A percentile compares a stretch with the other conserved stretches of the same genome.
These are phyloP conservation scores for Drosophila takahashii DNA, from an alignment of 1,140 invertebrate genomes.

Conservation along the genomic window DNA sequence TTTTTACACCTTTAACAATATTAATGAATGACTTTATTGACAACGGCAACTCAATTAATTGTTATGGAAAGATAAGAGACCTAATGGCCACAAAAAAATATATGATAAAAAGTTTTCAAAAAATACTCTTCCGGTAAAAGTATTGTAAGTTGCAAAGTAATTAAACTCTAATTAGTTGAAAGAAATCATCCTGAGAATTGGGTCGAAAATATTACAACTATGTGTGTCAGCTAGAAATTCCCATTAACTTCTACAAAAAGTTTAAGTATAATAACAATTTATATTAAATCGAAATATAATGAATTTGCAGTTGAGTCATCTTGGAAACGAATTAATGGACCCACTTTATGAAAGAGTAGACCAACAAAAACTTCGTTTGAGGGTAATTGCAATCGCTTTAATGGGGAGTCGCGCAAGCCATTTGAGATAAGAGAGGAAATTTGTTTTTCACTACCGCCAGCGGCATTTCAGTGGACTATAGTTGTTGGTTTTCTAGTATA, in stretches of 20 bases:
- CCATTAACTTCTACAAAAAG: slow-evolving; percentile 18
- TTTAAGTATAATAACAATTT: slow-evolving; percentile 4
- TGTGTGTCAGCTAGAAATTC: slow-evolving; percentile 1
- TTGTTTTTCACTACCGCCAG: slow-evolving; percentile 52
- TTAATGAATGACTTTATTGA: not conserved
- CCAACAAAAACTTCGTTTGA: slow-evolving; percentile 31
- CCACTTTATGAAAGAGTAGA: slow-evolving; percentile 24
- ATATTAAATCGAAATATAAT: slow-evolving; percentile 2
- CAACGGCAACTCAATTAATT: slow-evolving; percentile 5
- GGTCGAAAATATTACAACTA: slow-evolving; percentile 1
- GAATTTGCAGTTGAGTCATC: not conserved
- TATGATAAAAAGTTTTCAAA: not conserved
- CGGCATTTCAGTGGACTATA: slow-evolving; percentile 32
- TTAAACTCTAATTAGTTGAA: slow-evolving; percentile 14
- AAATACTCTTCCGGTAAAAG: not conserved
- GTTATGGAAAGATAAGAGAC: not conserved
- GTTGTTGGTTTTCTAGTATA: slow-evolving; percentile 22
- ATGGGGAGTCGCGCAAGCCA: slow-evolving; percentile 39
- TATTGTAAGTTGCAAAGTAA: slow-evolving; percentile 2
- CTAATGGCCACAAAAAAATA: not conserved
- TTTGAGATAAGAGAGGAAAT: slow-evolving; percentile 71
- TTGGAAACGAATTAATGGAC: slow-evolving; percentile 5
- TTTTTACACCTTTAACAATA: not conserved
- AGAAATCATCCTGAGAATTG: slow-evolving; percentile 5
- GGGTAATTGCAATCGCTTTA: slow-evolving; percentile 74